Evolutionary conservation across 2,888 invertebrate species (phyloP).

Genomic region (Asteroscopus sphinx): DNA sequence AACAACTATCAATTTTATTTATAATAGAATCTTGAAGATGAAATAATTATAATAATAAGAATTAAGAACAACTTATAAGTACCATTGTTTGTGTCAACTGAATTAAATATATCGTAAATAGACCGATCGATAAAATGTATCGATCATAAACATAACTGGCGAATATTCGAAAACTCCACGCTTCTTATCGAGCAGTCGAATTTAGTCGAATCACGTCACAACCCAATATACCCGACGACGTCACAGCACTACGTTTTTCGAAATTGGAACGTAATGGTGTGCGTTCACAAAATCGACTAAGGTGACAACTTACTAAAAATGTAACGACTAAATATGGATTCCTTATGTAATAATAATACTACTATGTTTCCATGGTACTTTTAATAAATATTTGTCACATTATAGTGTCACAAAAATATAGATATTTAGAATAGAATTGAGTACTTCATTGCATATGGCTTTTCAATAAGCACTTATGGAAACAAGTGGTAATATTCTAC

Average conservation of each 20-base stretch:
- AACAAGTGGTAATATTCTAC: constrained; percentile 34
- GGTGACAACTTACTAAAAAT: constrained; percentile 56
- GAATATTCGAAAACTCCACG: constrained; percentile 49
- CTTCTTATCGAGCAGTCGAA: constrained; percentile 50
- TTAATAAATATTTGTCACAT: constrained; percentile 39
- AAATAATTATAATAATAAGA: constrained; percentile 59
- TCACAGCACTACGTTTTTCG: constrained; percentile 50
- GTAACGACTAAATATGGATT: constrained; percentile 23
- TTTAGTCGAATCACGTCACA: constrained; percentile 54
- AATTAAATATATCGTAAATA: constrained; percentile 53
- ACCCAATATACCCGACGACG: constrained; percentile 59
- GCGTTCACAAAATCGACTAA: constrained; percentile 51
- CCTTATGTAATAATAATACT: constrained; percentile 22
- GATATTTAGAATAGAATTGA: constrained; percentile 46
- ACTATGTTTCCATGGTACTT: constrained; percentile 22
- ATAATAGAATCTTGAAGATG: constrained; percentile 62
- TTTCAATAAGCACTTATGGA: constrained; percentile 22
- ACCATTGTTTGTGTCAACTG: constrained; percentile 59
- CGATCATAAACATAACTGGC: constrained; percentile 56
- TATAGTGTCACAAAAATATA: constrained; percentile 39
- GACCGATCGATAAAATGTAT: constrained; percentile 50
- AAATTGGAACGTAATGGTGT: constrained; percentile 46
- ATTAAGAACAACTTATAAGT: constrained; percentile 64
- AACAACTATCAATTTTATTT: constrained; percentile 59
- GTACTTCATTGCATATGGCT: constrained; percentile 52